phyloP scores from a whole-genome alignment of 2,113 vertebrate species.

The Epinephelus moara region DNA sequence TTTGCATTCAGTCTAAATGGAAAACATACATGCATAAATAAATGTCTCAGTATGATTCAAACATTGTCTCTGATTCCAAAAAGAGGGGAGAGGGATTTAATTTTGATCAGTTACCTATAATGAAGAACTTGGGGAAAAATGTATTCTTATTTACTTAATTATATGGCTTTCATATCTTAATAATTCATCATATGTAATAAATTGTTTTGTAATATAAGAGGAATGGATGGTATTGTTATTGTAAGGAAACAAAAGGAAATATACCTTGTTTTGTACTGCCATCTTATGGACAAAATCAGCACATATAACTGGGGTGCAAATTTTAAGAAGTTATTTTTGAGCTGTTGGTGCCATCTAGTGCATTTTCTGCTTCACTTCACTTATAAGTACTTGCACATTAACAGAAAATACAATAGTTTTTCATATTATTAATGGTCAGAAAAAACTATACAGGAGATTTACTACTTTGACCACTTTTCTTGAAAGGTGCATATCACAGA shows the following conservation, averaged over 20 bases:
- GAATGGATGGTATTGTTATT: constrained; percentile 29
- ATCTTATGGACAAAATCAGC: constrained; percentile 53
- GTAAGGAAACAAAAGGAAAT: not conserved
- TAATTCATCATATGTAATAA: constrained; percentile 39
- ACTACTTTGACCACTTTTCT: no score
- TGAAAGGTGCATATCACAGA: not conserved
- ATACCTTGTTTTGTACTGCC: constrained; percentile 15
- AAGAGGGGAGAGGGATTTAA: constrained; percentile 18
- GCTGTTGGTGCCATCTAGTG: constrained; percentile 58
- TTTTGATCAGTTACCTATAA: not conserved
- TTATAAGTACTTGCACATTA: not conserved
- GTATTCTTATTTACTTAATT: not conserved
- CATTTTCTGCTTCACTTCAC: not conserved
- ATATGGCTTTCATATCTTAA: constrained; percentile 3
- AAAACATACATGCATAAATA: constrained; percentile 91
- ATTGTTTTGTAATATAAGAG: constrained; percentile 20
- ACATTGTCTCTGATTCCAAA: constrained; percentile 58
- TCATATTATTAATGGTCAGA: no score
- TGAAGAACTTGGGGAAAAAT: not conserved
- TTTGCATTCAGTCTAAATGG: constrained; percentile 96
- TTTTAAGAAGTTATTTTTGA: not conserved
- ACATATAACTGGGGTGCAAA: not conserved
- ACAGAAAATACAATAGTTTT: not conserved
- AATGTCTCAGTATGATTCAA: constrained; percentile 85
- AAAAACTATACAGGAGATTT: not conserved